A percentile compares a stretch with the other conserved stretches of the same genome.
Conservation (phyloP, 2,797 vertebrate genomes). For the Poeciliopsis paucimaculata region DNA sequence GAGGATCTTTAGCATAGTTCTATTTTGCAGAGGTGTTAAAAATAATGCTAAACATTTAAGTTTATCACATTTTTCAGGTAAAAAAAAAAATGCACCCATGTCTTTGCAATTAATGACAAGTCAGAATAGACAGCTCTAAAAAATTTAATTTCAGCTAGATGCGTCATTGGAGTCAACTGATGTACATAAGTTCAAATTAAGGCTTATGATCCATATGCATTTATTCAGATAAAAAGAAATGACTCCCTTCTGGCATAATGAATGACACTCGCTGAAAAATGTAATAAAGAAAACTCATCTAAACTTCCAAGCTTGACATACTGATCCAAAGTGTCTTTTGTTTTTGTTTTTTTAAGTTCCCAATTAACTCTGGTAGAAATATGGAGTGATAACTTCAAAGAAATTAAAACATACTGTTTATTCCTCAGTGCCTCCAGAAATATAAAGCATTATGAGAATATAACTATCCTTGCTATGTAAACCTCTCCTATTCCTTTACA, state of each 20-base stretch:
- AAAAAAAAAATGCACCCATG: not conserved
- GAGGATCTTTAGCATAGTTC: not conserved
- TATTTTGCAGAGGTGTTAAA: not conserved
- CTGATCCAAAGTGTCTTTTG: constrained; percentile 56
- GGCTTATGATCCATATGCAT: not conserved
- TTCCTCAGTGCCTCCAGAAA: constrained; percentile 65
- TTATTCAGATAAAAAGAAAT: constrained; percentile 14
- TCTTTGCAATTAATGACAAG: not conserved
- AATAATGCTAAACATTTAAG: not conserved
- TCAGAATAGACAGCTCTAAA: constrained; percentile 6
- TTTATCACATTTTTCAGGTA: not conserved
- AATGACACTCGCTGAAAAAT: constrained; percentile 20
- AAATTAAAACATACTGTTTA: constrained; percentile 67
- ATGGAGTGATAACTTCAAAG: constrained; percentile 75
- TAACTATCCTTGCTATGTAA: constrained; percentile 67
- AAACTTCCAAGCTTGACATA: constrained; percentile 36
- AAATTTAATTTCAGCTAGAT: not conserved
- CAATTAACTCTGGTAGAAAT: constrained; percentile 65
- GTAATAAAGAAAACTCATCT: constrained; percentile 21
- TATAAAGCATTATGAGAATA: constrained; percentile 58
- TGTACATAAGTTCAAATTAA: constrained; percentile 8
- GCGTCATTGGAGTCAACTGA: not conserved
- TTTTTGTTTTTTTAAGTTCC: constrained; percentile 61
- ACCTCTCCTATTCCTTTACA: constrained; percentile 54
- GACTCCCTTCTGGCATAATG: constrained; percentile 15